Evolutionary conservation across 2,113 vertebrate species (phyloP).

Genomic region (Pampusana beccarii): DNA sequence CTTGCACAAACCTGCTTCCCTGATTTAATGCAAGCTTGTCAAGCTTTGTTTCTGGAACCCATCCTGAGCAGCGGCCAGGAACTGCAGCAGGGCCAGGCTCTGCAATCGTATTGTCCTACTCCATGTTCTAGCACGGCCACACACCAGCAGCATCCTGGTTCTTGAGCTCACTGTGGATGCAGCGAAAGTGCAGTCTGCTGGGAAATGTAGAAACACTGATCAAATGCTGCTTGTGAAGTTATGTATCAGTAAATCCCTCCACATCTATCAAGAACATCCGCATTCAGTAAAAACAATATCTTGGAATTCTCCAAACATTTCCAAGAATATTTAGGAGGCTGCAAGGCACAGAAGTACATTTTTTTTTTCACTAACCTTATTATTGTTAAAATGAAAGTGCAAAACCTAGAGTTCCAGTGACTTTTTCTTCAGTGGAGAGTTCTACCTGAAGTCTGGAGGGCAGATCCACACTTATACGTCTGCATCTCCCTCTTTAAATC

Average conservation of each 20-base stretch:
- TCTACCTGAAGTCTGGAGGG: neutral
- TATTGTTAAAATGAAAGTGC: neutral
- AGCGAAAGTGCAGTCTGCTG: neutral
- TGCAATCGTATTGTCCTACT: neutral
- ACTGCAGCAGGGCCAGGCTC: neutral
- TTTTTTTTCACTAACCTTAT: neutral
- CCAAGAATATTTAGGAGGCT: neutral
- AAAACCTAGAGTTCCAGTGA: slow-evolving; percentile 6
- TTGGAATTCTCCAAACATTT: neutral
- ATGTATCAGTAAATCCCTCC: neutral
- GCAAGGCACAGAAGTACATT: neutral
- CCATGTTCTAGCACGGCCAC: neutral
- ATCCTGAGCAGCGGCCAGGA: neutral
- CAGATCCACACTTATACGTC: neutral
- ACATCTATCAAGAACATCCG: neutral
- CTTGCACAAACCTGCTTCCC: slow-evolving; percentile 54
- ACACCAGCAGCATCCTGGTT: neutral
- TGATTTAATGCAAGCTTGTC: slow-evolving; percentile 36
- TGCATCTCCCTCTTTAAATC: slow-evolving; percentile 71
- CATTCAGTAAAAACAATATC: neutral
- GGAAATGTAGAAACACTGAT: neutral
- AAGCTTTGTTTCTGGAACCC: slow-evolving; percentile 35
- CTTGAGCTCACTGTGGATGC: neutral
- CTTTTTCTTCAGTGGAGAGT: neutral
- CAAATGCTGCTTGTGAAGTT: neutral